Evolutionary conservation across 2,113 vertebrate species (phyloP), one percentile per base, ranked within the genome.

Genomic region (Gambusia affinis): DNA sequence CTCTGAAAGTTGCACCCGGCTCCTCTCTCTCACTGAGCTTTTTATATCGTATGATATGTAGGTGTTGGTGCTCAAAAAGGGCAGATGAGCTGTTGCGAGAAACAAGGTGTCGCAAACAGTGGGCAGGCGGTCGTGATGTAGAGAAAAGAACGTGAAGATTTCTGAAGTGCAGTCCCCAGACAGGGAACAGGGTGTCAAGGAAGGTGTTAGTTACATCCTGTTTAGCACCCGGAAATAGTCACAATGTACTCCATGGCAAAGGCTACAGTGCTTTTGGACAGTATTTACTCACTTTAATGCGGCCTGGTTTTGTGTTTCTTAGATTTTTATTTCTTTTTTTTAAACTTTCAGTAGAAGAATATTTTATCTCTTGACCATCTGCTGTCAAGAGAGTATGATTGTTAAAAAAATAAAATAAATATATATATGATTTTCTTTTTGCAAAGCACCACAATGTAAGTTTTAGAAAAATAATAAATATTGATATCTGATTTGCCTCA

Each of bases 11-110:
- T 63, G 35, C 66, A 73, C 44, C 51, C 4, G 22, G 27, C 70
- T 80, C 44, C 27, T 28, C 74, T 82, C 47, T 73, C 60, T 60
- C n/a, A 1, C 27, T 76, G 70, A 81, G 75, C 70, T 83, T 84
- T 83, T 78, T 64, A 78, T 84, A 72, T 80, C 63, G 24, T 72
- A 17, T 70, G 80, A 76, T 76, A 81, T 76, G 88, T 80, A 84
- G 84, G 84, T 82, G 89, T 84, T 10, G 0, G 37, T 67, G 73
- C 72, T 76, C 70, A 47, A 37, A 80, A 80, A 79, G 82, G 85
- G 78, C 75, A 80, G 78, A 90, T 77, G 85, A 88, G 81, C 75
- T 76, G 81, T 51, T 83, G 71, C 60, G 73, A 80, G 73, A 79
- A 86, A 76, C 6, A 42, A 81, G 80, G 76, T 90, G 87, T 87